Conservation (phyloP, 2,888 invertebrate genomes). For the Sinelater perroti region DNA sequence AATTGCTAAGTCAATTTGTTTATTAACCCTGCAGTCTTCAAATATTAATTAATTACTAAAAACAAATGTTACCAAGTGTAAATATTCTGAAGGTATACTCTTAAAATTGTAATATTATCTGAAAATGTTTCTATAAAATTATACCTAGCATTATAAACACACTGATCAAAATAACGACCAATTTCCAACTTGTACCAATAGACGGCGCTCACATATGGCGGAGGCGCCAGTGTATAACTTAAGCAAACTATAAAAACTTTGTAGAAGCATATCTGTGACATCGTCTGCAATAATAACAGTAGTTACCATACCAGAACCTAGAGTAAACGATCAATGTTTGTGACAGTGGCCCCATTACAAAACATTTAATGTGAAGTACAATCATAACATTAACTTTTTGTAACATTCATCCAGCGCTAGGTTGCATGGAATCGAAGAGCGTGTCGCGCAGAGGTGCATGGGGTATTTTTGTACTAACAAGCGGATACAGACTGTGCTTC, state of each 20-base stretch:
- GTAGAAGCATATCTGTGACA: slow-evolving; percentile 37
- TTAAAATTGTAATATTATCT: too few relatives aligned
- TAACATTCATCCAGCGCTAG: slow-evolving; percentile 1
- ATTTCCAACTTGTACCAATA: slow-evolving; percentile 11
- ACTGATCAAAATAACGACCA: slow-evolving; percentile 18
- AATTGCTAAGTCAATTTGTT: too few relatives aligned
- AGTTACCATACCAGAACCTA: slow-evolving; percentile 3
- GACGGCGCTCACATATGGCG: not conserved
- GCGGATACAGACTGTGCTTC: slow-evolving; percentile 33
- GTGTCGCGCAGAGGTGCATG: slow-evolving; percentile 17
- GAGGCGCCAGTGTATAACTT: not conserved
- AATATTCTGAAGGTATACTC: too few relatives aligned
- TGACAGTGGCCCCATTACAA: slow-evolving; percentile 11
- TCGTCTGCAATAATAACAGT: slow-evolving; percentile 30
- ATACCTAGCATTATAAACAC: too few relatives aligned
- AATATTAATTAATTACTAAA: too few relatives aligned
- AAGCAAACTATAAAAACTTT: not conserved
- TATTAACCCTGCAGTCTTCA: too few relatives aligned
- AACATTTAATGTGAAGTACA: slow-evolving; percentile 34
- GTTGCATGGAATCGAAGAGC: slow-evolving; percentile 9
- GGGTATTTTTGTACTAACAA: slow-evolving; percentile 34
- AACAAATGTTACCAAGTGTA: too few relatives aligned
- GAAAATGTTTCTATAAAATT: too few relatives aligned
- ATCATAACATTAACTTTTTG: slow-evolving; percentile 27
- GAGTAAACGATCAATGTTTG: slow-evolving; percentile 10